A percentile compares a stretch with the other conserved stretches of the same genome.
Conservation (phyloP, 2,113 vertebrate genomes). For the Leiothrix lutea region DNA sequence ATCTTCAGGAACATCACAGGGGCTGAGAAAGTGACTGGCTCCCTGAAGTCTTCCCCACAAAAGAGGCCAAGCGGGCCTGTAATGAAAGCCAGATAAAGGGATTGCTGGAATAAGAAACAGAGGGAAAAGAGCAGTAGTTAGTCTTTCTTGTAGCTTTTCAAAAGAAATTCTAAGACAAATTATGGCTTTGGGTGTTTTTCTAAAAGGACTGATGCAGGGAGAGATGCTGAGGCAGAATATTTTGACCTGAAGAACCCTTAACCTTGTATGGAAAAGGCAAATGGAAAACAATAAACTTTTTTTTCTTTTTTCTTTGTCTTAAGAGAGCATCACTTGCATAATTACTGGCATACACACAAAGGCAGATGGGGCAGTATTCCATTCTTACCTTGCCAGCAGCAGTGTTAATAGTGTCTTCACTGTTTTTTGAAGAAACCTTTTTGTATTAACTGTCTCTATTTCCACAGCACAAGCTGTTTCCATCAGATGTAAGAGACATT, state of each 20-base stretch:
- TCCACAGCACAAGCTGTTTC: neutral
- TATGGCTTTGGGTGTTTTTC: slow-evolving; percentile 82
- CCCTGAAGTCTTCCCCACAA: slow-evolving; percentile 89
- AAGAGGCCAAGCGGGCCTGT: slow-evolving; percentile 88
- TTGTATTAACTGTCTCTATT: neutral
- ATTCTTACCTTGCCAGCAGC: slow-evolving; percentile 68
- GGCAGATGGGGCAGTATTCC: slow-evolving; percentile 22
- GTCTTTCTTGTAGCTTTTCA: slow-evolving; percentile 84
- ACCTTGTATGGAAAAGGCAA: slow-evolving; percentile 76
- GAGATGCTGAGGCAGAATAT: slow-evolving; percentile 76
- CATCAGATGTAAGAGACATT: neutral
- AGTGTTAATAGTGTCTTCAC: slow-evolving; percentile 40
- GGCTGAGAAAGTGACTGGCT: slow-evolving; percentile 96
- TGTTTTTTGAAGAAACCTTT: slow-evolving; percentile 31
- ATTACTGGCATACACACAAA: neutral
- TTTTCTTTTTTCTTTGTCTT: neutral
- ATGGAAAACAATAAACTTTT: slow-evolving; percentile 72
- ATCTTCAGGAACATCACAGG: slow-evolving; percentile 99
- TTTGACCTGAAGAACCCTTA: slow-evolving; percentile 76
- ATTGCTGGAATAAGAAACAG: slow-evolving; percentile 86
- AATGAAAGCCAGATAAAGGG: slow-evolving; percentile 99
- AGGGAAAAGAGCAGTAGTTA: slow-evolving; percentile 81
- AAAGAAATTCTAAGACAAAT: slow-evolving; percentile 86
- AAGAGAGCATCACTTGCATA: slow-evolving; percentile 63
- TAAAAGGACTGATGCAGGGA: slow-evolving; percentile 76